Base-by-base conservation (phyloP, 1,140 invertebrate genomes). In the Archivesica marissinica region DNA sequence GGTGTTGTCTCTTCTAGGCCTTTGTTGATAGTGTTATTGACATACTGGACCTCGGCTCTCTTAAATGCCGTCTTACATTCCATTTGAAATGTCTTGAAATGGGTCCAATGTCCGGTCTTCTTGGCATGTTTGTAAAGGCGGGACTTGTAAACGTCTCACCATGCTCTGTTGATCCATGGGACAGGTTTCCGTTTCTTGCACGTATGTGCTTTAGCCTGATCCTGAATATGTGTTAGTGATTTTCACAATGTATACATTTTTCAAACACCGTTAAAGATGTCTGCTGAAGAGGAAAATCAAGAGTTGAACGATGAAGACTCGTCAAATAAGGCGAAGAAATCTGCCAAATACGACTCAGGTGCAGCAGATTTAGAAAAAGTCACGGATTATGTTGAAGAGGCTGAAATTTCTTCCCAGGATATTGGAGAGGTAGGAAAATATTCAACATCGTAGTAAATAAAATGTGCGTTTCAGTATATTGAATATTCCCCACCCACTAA, bases 331-430 rank as follows among this genome's bases (percentile, higher is more conserved):
- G 89, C 85, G 44, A 92, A 92, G 74, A 93, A 93, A 77, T 87
- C 87, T 64, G 92, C 90, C n/a, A 93, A 93, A 85, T 93, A 93
- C 80, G 93, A 94, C 85, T 91, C 90, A 7, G 91, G 93, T 13
- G 92, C 93, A 20, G 93, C 93, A 25, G 93, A 94, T 87, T 86
- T 94, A 41, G 93, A 94, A 85, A 94, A 94, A 87, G 93, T 94
- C 13, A 94, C 93, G 72, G 93, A 94, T 81, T 94, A 92, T 92
- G 93, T 91, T 3, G 93, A 94, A 82, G 93, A 94, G 85, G 89
- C 89, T 25, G 93, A 94, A 89, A 94, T 94, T 52, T 90, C 91
- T 11, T 87, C 90, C 11, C 92, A 93, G 80, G 90, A 90, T 81
- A 92, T 93, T 66, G 90, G 92, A 64, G 91, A 93, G 89, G 93